phyloP scores from a whole-genome alignment of 2,113 vertebrate species.

The Pyrgilauda ruficollis region DNA sequence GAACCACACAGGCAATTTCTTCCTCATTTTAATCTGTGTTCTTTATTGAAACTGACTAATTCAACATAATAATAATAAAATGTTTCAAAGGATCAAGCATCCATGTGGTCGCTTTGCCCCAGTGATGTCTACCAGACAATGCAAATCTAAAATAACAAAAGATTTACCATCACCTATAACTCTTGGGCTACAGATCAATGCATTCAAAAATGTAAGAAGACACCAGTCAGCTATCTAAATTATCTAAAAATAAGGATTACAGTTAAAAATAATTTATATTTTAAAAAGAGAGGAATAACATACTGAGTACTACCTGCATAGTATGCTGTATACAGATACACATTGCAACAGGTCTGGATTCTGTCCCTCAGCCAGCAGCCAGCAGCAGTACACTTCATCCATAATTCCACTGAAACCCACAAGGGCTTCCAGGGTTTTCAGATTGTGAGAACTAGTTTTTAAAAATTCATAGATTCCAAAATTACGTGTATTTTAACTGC shows the following conservation, averaged over 20 bases:
- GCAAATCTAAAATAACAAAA: background rate
- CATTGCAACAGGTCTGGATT: background rate
- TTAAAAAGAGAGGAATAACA: background rate
- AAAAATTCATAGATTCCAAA: background rate
- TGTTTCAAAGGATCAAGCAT: background rate
- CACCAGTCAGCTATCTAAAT: background rate
- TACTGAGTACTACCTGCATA: background rate
- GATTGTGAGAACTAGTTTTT: background rate
- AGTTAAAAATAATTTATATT: background rate
- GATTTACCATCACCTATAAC: background rate
- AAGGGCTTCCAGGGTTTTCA: background rate
- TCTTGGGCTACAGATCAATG: background rate
- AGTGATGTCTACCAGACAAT: background rate
- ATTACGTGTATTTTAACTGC: background rate
- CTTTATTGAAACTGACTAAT: background rate
- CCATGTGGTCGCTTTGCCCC: background rate
- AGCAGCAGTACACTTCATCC: background rate
- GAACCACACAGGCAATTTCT: background rate
- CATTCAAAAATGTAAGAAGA: background rate
- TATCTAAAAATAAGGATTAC: background rate
- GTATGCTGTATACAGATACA: background rate
- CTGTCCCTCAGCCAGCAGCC: background rate
- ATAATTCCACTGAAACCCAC: background rate
- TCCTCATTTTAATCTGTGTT: background rate
- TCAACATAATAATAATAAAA: background rate